Evolutionary conservation across 2,113 vertebrate species (phyloP), one percentile per base, ranked within the genome.

Genomic region (Craseonycteris thonglongyai): DNA sequence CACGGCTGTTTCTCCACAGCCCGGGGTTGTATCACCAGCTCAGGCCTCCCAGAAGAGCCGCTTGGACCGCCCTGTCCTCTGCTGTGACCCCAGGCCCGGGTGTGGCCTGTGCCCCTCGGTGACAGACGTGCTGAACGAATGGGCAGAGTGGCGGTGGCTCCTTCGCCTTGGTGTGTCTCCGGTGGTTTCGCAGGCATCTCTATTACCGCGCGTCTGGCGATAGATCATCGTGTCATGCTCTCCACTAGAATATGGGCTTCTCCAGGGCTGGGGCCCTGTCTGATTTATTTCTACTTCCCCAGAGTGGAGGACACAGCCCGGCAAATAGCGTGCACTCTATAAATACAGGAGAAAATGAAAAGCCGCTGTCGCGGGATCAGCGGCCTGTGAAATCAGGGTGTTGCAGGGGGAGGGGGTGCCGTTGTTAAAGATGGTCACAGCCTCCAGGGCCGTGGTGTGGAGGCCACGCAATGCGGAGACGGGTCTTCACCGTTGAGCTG

Each of bases 271-370:
- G 28, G 9, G 40, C n/a, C 21, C 61, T 33, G 28, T 42, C 54
- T 69, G 58, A 79, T 69, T 90, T 51, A 84, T 81, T 96, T 91
- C 22, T 24, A 33, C n/a, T 82, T 93, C 28, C 7, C 49, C n/a
- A 79, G 58, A 88, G 49, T 14, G 33, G n/a, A 95, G 9, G 33
- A n/a, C 4, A 26, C 8, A 40, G 38, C 69, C 89, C 49, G 51
- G n/a, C 10, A 3, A 68, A 54, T 30, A 76, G 42, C 21, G 22
- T 24, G 21, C 13, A 49, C 1, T 40, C 45, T 76, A 40, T 38
- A 38, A 84, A 59, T 38, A 68, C 6, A 19, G 3, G 14, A 24
- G 58, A 61, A 49, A 90, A 56, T 42, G n/a, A 93, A 40, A 65
- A 66, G 22, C 42, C n/a, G 42, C 18, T 11, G 6, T 5, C 22